phyloP scores from a whole-genome alignment of 2,113 vertebrate species.

The Oplegnathus fasciatus region DNA sequence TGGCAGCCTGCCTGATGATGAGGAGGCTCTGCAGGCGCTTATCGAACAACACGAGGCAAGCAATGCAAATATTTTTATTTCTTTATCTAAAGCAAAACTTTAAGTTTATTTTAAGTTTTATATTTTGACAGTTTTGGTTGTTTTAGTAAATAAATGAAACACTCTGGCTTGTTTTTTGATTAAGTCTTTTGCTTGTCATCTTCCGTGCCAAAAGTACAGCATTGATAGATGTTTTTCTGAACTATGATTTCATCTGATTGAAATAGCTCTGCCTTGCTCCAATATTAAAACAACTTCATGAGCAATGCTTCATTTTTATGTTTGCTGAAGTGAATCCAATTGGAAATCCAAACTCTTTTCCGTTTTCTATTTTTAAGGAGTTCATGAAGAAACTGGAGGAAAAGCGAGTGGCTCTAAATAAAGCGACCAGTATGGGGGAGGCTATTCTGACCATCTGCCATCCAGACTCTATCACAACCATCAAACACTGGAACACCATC shows the following conservation, averaged over 20 bases:
- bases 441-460: conserved; percentile 95
- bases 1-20: conserved; percentile 94
- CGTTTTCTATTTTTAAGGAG: conserved; percentile 84
- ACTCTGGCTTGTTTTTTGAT: conserved; percentile 29
- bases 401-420: conserved; percentile 91
- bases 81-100: neutral
- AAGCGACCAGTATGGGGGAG: conserved; percentile 94
- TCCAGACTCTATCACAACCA: conserved; percentile 97
- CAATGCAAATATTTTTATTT: neutral
- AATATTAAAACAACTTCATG: conserved; percentile 31
- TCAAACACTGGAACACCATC: conserved; percentile 99
- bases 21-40: conserved; percentile 90
- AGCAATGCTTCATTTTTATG: conserved; percentile 43
- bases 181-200: conserved; percentile 28
- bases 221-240: conserved; percentile 47
- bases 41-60: conserved; percentile 95
- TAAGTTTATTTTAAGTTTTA: neutral
- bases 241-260: conserved; percentile 70
- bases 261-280: conserved; percentile 38
- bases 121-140: neutral
- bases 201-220: conserved; percentile 49
- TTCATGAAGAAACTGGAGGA: conserved; percentile 97
- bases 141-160: conserved; percentile 14
- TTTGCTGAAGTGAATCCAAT: conserved; percentile 38
- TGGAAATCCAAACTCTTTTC: conserved; percentile 62